These are phyloP conservation scores for Drosophila antonietae DNA, from an alignment of 2,888 invertebrate genomes.

Conservation along the genomic window DNA sequence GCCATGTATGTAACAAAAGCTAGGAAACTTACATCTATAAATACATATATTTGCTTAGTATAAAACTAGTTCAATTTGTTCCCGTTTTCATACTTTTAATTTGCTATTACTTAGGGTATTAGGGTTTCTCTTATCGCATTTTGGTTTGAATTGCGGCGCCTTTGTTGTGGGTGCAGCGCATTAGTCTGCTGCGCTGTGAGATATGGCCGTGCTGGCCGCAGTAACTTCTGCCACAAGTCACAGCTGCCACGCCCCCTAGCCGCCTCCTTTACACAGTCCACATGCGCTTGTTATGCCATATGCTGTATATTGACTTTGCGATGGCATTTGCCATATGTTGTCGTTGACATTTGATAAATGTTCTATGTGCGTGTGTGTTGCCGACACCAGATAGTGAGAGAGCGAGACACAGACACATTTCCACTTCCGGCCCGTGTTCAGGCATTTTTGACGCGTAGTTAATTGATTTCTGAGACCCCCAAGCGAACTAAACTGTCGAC, in stretches of 20 bases:
- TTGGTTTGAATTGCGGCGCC: slow-evolving; percentile 14
- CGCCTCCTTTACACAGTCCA: background rate
- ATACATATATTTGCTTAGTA: background rate
- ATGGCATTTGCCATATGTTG: slow-evolving; percentile 67
- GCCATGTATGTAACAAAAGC: background rate
- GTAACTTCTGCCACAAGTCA: background rate
- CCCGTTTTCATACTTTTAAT: background rate
- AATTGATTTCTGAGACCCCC: slow-evolving; percentile 71
- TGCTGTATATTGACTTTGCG: slow-evolving; percentile 50
- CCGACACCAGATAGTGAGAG: slow-evolving; percentile 4
- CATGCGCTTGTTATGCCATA: slow-evolving; percentile 44
- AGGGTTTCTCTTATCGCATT: background rate
- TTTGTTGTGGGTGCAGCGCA: slow-evolving; percentile 27
- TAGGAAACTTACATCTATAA: background rate
- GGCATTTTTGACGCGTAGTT: slow-evolving; percentile 67
- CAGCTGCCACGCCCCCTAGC: background rate
- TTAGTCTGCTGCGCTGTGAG: slow-evolving; percentile 6
- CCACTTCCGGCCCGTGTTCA: slow-evolving; percentile 64
- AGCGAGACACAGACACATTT: slow-evolving; percentile 5
- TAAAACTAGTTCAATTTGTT: background rate
- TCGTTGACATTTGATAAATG: slow-evolving; percentile 73
- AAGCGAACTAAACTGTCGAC: slow-evolving; percentile 29
- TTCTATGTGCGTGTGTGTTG: slow-evolving; percentile 20
- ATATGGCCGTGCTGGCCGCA: slow-evolving; percentile 7
- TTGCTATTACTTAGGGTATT: background rate